A percentile compares a stretch with the other conserved stretches of the same genome.
Evolutionary conservation across 2,888 invertebrate genomes (phyloP).

Genomic region (Athrips mouffetella): DNA sequence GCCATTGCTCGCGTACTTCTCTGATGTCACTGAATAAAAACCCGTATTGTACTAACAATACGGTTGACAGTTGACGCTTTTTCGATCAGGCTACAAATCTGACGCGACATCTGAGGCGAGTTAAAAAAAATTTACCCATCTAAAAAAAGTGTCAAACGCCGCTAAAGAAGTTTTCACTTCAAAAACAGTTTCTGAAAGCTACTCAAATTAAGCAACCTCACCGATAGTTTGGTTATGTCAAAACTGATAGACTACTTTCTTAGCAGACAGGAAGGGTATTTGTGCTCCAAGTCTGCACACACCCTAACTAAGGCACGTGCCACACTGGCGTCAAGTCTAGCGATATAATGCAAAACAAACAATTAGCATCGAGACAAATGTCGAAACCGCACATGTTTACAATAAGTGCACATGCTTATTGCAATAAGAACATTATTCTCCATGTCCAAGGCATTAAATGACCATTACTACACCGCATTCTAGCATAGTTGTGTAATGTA

Average conservation of each 20-base stretch:
- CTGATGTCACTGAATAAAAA: too few relatives aligned
- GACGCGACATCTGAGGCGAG: too few relatives aligned
- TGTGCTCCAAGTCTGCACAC: not conserved
- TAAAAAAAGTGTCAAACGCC: too few relatives aligned
- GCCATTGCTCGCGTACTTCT: too few relatives aligned
- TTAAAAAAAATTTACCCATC: too few relatives aligned
- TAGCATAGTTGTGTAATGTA: not conserved
- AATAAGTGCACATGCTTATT: constrained; percentile 22
- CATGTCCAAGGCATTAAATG: not conserved
- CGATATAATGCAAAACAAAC: constrained; percentile 21
- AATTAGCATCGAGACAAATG: constrained; percentile 22
- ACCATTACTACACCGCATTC: not conserved
- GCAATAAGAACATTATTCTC: constrained; percentile 1
- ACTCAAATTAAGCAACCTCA: too few relatives aligned
- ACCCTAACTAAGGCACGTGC: not conserved
- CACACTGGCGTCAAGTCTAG: constrained; percentile 14
- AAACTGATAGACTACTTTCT: not conserved
- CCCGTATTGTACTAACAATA: too few relatives aligned
- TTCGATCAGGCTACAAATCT: too few relatives aligned
- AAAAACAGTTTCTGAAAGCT: too few relatives aligned
- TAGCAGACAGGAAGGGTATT: not conserved
- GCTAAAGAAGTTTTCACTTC: too few relatives aligned
- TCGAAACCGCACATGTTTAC: constrained; percentile 23
- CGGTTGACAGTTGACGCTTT: too few relatives aligned
- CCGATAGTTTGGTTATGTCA: too few relatives aligned